Percentiles rank a stretch among this genome's conserved stretches.
These are phyloP conservation scores for Zaprionus gabonicus DNA, from an alignment of 1,140 invertebrate species.

Conservation along the genomic window DNA sequence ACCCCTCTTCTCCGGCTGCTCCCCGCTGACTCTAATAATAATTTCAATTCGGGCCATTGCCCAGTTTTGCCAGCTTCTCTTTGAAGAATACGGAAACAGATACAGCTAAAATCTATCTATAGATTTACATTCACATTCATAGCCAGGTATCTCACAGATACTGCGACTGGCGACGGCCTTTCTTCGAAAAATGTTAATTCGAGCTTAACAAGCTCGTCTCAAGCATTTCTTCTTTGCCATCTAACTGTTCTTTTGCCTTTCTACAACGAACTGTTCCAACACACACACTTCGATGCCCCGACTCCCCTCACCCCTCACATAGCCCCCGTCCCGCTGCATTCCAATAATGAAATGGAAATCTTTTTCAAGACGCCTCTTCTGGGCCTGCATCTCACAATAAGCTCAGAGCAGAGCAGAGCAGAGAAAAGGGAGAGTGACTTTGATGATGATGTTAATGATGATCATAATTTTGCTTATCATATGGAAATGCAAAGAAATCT, in stretches of 20 bases:
- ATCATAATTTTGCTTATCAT: background rate
- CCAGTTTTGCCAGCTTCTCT: constrained; percentile 38
- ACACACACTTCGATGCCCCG: background rate
- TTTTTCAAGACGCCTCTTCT: constrained; percentile 33
- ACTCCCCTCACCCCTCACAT: background rate
- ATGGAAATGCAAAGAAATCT: background rate
- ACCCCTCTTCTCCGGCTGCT: background rate
- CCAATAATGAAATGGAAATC: constrained; percentile 73
- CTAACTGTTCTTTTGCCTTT: constrained; percentile 81
- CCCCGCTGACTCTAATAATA: background rate
- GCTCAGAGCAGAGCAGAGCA: background rate
- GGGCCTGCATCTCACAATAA: constrained; percentile 5
- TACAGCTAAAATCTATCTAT: constrained; percentile 9
- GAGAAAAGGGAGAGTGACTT: constrained; percentile 31
- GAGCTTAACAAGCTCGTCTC: constrained; percentile 36
- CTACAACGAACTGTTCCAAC: constrained; percentile 38
- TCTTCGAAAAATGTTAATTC: constrained; percentile 72
- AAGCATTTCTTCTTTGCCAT: constrained; percentile 22
- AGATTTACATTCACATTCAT: constrained; percentile 21
- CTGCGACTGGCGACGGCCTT: constrained; percentile 37
- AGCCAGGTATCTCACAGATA: background rate
- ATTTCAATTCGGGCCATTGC: constrained; percentile 53
- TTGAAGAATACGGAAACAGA: constrained; percentile 25
- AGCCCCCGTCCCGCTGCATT: constrained; percentile 34
- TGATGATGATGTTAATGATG: background rate